A percentile compares a stretch with the other conserved stretches of the same genome.
Conservation (phyloP, 2,888 invertebrate genomes). For the Macaria liturata region DNA sequence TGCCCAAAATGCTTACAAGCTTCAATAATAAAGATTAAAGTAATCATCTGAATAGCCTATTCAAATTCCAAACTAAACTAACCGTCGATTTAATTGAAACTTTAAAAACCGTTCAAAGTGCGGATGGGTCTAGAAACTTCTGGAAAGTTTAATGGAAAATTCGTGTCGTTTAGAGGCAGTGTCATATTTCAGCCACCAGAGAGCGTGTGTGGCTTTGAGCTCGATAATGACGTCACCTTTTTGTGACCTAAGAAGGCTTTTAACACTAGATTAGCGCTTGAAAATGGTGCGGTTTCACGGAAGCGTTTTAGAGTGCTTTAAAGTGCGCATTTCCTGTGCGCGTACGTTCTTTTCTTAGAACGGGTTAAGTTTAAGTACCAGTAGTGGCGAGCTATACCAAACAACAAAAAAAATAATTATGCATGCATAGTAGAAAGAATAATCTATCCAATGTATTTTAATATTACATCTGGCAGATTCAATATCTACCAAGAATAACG, state of each 20-base stretch:
- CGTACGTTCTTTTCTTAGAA: too few relatives aligned
- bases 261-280: slow-evolving; percentile 23
- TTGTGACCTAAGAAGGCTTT: slow-evolving; percentile 30
- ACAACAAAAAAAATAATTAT: too few relatives aligned
- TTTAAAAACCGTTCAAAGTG: slow-evolving; percentile 24
- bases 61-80: slow-evolving; percentile 9
- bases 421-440: too few relatives aligned
- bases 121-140: slow-evolving; percentile 17
- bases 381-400: too few relatives aligned
- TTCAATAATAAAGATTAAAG: neutral
- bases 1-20: too few relatives aligned
- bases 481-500: too few relatives aligned
- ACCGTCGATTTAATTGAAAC: slow-evolving; percentile 19
- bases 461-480: too few relatives aligned
- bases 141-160: slow-evolving; percentile 36
- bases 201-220: slow-evolving; percentile 19
- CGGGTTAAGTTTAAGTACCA: too few relatives aligned
- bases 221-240: slow-evolving; percentile 25
- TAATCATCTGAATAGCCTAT: neutral
- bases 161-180: slow-evolving; percentile 26
- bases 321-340: too few relatives aligned
- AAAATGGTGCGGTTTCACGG: slow-evolving; percentile 4
- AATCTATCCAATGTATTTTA: too few relatives aligned
- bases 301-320: neutral
- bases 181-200: slow-evolving; percentile 25